Base-by-base conservation (phyloP, 2,797 vertebrate genomes). In the Oophaga sylvatica region DNA sequence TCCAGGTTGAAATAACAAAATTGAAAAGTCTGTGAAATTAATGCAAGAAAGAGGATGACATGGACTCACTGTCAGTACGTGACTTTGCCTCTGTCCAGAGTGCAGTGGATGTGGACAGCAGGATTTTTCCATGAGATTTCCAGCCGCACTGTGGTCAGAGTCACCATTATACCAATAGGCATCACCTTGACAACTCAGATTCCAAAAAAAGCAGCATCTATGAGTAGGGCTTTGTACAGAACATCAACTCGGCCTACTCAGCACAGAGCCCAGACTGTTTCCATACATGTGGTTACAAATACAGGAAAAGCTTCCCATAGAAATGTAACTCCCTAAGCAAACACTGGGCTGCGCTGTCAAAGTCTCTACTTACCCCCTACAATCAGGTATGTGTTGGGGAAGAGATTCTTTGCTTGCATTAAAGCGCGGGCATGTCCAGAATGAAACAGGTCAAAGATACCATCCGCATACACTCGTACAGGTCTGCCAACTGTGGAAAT, bases 371-470 rank as follows among this genome's bases (percentile, higher is more conserved):
- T 93, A 99, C 98, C 97, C 92, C 98, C 98, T 0, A 99, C 98
- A 71, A 99, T 99, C 91, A 99, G 97, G 93, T 99, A 97, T 41
- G 98, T 99, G 90, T 99, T 99, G 83, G 98, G 98, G 91, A 99
- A 99, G 90, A 99, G 97, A 90, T 95, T 95, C 94, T 99, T 99
- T 0, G 98, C 98, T 94, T 99, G 98, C 98, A 99, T 99, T 91
- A 99, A 95, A 67, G 98, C 98, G 70, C 98, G 96, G 90, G 98
- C 98, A 17, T 99, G 98, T 90, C 98, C 98, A 7, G 98, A 99
- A 92, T 99, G 98, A 93, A 99, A 99, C 92, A 99, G 95, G 84
- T 99, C 98, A 92, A 99, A 99, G 94, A 99, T 99, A 63, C 98
- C 98, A 87, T 99, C 98, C 0, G 98, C 98, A 35, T 99, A 99